Evolutionary conservation across 2,113 vertebrate genomes (phyloP).

Genomic region (Boulengeromyrus knoepffleri): DNA sequence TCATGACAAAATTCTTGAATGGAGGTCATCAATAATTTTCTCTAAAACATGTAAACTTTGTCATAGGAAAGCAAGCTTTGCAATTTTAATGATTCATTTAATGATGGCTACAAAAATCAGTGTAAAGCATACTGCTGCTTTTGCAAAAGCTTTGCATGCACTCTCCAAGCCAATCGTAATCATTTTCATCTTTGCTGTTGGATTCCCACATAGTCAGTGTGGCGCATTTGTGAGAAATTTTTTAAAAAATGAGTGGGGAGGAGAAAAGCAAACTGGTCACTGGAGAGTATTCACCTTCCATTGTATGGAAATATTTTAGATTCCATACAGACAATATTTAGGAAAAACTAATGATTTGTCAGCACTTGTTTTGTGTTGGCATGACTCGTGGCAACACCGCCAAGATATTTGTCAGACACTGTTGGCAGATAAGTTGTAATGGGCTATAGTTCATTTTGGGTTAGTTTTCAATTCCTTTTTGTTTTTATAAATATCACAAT

Average conservation of each 20-base stretch:
- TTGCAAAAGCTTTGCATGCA: not conserved
- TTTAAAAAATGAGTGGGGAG: not conserved
- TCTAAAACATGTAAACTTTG: not conserved
- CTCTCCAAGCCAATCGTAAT: not conserved
- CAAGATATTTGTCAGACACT: too few species aligned
- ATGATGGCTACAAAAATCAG: not conserved
- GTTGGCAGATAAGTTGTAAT: too few species aligned
- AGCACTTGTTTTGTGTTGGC: too few species aligned
- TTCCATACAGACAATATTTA: not conserved
- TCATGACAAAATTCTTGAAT: not conserved
- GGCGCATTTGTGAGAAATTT: not conserved
- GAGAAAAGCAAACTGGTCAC: not conserved
- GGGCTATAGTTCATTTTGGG: too few species aligned
- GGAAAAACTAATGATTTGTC: not conserved
- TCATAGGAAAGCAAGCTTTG: not conserved
- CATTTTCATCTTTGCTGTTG: not conserved
- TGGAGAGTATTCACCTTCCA: not conserved
- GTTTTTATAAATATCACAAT: too few species aligned
- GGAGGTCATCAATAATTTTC: not conserved
- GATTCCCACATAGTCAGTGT: not conserved
- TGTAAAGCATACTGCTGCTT: not conserved
- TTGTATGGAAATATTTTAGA: not conserved
- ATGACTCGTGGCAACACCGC: too few species aligned
- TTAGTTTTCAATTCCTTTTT: too few species aligned
- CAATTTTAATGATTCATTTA: not conserved